Conservation (phyloP, 2,797 vertebrate genomes). For the Helarctos malayanus region DNA sequence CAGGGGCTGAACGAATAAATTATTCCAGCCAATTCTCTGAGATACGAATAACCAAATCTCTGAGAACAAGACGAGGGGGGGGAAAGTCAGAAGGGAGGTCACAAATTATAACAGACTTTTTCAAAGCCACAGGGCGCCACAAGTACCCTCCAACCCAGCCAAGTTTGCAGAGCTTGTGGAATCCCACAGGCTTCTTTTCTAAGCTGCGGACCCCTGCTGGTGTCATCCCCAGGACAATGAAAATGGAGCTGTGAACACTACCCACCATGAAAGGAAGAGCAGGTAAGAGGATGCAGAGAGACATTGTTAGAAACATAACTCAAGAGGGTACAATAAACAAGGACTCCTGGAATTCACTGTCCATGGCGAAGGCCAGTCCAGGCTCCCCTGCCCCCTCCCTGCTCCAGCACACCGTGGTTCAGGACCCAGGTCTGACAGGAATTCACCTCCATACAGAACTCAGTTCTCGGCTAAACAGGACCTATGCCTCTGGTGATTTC, state of each 20-base stretch:
- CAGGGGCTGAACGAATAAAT: not conserved
- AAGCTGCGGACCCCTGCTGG: not conserved
- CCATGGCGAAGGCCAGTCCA: not conserved
- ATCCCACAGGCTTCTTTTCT: not conserved
- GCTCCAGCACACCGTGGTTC: not conserved
- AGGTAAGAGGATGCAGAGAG: not conserved
- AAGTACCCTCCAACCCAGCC: not conserved
- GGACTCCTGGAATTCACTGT: not conserved
- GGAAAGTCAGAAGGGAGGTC: not conserved
- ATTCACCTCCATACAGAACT: not conserved
- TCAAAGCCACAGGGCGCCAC: not conserved
- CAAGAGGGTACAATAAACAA: not conserved
- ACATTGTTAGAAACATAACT: not conserved
- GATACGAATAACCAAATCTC: not conserved
- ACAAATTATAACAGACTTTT: conserved; percentile 10
- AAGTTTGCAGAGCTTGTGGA: not conserved
- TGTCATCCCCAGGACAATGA: not conserved
- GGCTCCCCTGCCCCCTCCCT: not conserved
- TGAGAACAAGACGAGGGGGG: not conserved
- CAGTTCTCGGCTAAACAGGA: not conserved
- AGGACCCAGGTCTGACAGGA: not conserved
- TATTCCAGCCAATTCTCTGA: conserved; percentile 14
- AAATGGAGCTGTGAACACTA: not conserved
- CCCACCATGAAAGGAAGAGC: not conserved
- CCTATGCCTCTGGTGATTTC: conserved; percentile 34